Conservation (phyloP, 1,140 invertebrate species). For the Rhagoletis zephyria region DNA sequence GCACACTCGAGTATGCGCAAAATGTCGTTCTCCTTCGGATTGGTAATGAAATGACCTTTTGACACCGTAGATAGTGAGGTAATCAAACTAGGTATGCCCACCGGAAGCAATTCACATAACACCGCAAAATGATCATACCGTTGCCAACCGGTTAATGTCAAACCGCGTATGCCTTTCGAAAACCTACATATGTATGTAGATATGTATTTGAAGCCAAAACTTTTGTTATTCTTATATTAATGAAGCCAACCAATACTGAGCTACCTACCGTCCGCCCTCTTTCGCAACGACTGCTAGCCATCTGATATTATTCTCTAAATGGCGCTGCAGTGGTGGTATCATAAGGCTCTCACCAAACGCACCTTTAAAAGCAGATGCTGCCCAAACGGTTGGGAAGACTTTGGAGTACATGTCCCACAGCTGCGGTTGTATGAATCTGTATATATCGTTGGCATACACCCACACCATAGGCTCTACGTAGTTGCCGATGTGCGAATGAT, state of each 20-base stretch:
- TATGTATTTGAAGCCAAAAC: neutral
- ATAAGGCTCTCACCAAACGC: conserved; percentile 86
- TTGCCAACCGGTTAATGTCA: conserved; percentile 86
- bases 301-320: conserved; percentile 81
- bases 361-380: conserved; percentile 76
- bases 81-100: conserved; percentile 84
- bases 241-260: neutral
- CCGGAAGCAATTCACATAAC: conserved; percentile 91
- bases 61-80: conserved; percentile 77
- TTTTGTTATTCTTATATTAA: too few relatives aligned
- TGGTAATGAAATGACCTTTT: conserved; percentile 78
- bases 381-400: conserved; percentile 91
- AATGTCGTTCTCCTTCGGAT: conserved; percentile 75
- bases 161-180: conserved; percentile 78
- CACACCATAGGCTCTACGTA: conserved; percentile 91
- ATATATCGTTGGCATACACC: conserved; percentile 81
- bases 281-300: conserved; percentile 81
- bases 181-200: conserved; percentile 62
- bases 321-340: conserved; percentile 79
- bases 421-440: conserved; percentile 74
- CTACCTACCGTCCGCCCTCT: conserved; percentile 68
- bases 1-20: conserved; percentile 77
- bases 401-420: conserved; percentile 86
- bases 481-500: conserved; percentile 81
- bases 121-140: conserved; percentile 92